A percentile compares a stretch with the other conserved stretches of the same genome.
These are phyloP conservation scores for Andrena hattorfiana DNA, from an alignment of 2,888 invertebrate genomes.

Conservation along the genomic window DNA sequence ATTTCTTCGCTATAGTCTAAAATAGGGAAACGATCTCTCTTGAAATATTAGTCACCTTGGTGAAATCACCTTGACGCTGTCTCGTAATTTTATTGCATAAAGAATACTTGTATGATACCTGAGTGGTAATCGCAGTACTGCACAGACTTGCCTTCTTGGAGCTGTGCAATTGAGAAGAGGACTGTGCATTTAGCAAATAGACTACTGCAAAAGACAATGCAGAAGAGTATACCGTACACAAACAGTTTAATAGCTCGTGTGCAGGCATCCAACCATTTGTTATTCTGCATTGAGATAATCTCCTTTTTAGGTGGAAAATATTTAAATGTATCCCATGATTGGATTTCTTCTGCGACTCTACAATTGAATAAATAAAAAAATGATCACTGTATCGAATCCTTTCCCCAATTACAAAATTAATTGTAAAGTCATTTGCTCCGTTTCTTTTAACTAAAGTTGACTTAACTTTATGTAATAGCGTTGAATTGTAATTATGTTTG, in stretches of 20 bases:
- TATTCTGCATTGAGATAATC: constrained; percentile 89
- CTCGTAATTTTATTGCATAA: background rate
- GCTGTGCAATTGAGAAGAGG: constrained; percentile 91
- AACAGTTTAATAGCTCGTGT: constrained; percentile 89
- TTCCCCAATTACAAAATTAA: background rate
- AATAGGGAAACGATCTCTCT: background rate
- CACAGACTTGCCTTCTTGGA: constrained; percentile 86
- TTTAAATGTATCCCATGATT: constrained; percentile 93
- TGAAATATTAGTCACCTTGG: background rate
- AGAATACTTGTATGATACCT: constrained; percentile 77
- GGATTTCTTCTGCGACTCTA: constrained; percentile 82
- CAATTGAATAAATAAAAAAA: constrained; percentile 2
- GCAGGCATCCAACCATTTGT: constrained; percentile 87
- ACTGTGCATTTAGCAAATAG: constrained; percentile 91
- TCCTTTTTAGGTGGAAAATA: constrained; percentile 89
- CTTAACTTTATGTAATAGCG: background rate
- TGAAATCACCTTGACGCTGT: background rate
- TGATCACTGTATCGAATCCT: background rate
- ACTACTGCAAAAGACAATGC: constrained; percentile 88
- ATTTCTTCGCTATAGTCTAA: constrained; percentile 15
- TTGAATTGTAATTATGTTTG: background rate
- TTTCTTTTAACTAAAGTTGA: background rate
- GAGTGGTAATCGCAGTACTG: constrained; percentile 87
- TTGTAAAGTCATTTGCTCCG: background rate
- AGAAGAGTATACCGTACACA: constrained; percentile 90